Evolutionary conservation across 2,888 invertebrate species (phyloP).

Genomic region (Anoplius nigerrimus): DNA sequence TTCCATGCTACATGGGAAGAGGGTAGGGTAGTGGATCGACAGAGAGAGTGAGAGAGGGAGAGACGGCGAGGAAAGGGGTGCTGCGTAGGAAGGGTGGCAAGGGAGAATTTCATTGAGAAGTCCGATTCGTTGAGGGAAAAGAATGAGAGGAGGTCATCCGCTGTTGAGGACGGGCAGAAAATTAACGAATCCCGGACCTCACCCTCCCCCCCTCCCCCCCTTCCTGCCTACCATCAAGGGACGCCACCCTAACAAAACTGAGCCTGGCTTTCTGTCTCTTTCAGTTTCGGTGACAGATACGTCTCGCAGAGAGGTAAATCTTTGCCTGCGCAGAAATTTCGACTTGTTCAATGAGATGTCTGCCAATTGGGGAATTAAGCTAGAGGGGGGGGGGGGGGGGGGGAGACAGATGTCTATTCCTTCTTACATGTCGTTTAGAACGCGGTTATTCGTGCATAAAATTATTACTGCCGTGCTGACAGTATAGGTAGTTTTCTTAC

Average conservation of each 20-base stretch:
- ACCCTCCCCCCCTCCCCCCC: conserved; percentile 8
- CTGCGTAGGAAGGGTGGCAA: not conserved
- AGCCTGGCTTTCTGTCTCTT: too few relatives aligned
- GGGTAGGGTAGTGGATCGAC: not conserved
- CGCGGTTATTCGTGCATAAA: too few relatives aligned
- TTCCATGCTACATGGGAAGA: not conserved
- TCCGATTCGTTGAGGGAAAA: not conserved
- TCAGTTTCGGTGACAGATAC: not conserved
- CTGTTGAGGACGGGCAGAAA: conserved; percentile 1
- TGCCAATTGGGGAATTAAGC: too few relatives aligned
- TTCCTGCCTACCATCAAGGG: too few relatives aligned
- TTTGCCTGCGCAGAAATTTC: not conserved
- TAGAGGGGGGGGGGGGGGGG: not conserved
- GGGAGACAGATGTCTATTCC: not conserved
- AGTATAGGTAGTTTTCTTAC: too few relatives aligned
- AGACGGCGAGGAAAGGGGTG: too few relatives aligned
- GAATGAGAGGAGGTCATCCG: not conserved
- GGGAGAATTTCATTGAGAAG: conserved; percentile 16
- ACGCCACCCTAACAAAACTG: too few relatives aligned
- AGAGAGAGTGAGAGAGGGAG: too few relatives aligned
- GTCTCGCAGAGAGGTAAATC: not conserved
- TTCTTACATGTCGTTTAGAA: too few relatives aligned
- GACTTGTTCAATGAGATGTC: not conserved
- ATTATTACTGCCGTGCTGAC: too few relatives aligned
- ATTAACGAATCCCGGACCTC: conserved; percentile 25